Evolutionary conservation across 2,113 vertebrate species (phyloP).

Genomic region (Pandion haliaetus): DNA sequence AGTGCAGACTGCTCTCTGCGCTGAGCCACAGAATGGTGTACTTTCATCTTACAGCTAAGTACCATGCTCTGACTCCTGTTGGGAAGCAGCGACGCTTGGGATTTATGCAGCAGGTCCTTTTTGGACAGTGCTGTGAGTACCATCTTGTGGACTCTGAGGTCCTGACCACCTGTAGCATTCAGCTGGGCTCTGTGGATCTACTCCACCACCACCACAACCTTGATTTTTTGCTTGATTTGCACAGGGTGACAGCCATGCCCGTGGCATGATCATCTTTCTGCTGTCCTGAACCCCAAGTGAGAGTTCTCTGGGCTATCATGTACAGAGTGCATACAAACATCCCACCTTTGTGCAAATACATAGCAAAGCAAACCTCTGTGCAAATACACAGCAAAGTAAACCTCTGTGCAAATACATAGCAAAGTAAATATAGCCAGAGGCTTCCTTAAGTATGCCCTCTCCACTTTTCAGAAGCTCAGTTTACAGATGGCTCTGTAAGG

Average conservation of each 20-base stretch:
- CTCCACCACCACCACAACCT: not conserved
- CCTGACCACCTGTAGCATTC: not conserved
- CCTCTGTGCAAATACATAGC: not conserved
- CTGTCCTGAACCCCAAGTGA: not conserved
- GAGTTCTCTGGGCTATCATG: not conserved
- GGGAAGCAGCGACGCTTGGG: not conserved
- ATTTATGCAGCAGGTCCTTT: not conserved
- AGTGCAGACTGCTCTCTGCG: not conserved
- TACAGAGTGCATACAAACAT: not conserved
- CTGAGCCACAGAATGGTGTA: fast-evolving
- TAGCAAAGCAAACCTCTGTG: not conserved
- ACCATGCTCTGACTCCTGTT: not conserved
- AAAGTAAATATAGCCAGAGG: not conserved
- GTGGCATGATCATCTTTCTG: not conserved
- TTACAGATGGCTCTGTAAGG: not conserved
- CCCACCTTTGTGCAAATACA: not conserved
- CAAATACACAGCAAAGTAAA: not conserved
- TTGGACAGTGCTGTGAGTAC: conserved; percentile 22
- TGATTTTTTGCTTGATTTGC: not conserved
- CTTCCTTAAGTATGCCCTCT: not conserved
- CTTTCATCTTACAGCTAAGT: not conserved
- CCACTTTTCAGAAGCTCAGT: not conserved
- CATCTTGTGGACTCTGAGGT: conserved; percentile 34
- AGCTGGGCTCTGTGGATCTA: not conserved
- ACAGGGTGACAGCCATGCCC: not conserved